Percentiles rank a stretch among this genome's conserved stretches.
These are phyloP conservation scores for Cheiracanthium punctorium DNA, from an alignment of 2,888 invertebrate genomes.

Conservation along the genomic window DNA sequence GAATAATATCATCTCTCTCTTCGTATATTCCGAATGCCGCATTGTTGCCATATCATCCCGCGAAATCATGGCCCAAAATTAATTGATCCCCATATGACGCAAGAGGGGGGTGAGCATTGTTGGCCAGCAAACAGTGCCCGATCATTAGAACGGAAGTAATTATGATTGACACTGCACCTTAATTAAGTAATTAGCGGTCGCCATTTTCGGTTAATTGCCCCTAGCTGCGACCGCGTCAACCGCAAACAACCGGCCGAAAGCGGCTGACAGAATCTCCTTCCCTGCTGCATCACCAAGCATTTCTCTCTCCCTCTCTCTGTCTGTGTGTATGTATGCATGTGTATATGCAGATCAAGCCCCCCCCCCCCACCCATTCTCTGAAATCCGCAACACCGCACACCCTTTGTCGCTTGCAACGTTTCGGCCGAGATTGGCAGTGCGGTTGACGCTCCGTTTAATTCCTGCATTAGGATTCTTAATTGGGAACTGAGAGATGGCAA, in stretches of 20 bases:
- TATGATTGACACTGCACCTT: conserved; percentile 69
- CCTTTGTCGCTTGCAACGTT: conserved; percentile 9
- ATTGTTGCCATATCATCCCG: conserved; percentile 18
- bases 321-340: background rate
- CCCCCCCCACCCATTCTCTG: conserved; percentile 20
- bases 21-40: background rate
- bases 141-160: conserved; percentile 62
- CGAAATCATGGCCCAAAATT: conserved; percentile 27
- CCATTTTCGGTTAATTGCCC: conserved; percentile 70
- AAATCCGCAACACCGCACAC: background rate
- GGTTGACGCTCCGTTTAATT: conserved; percentile 13
- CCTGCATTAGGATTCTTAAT: conserved; percentile 5
- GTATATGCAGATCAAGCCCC: conserved; percentile 6
- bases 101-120: conserved; percentile 38
- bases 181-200: conserved; percentile 71
- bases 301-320: conserved; percentile 21
- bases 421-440: conserved; percentile 12
- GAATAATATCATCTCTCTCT: background rate
- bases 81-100: conserved; percentile 53
- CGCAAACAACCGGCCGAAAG: conserved; percentile 57
- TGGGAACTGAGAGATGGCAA: conserved; percentile 14
- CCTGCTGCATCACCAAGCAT: conserved; percentile 40
- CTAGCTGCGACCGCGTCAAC: conserved; percentile 46
- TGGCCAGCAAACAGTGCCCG: conserved; percentile 60
- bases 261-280: conserved; percentile 58